Evolutionary conservation across 1,140 invertebrate genomes (phyloP).

Genomic region (Ladona fulva): DNA sequence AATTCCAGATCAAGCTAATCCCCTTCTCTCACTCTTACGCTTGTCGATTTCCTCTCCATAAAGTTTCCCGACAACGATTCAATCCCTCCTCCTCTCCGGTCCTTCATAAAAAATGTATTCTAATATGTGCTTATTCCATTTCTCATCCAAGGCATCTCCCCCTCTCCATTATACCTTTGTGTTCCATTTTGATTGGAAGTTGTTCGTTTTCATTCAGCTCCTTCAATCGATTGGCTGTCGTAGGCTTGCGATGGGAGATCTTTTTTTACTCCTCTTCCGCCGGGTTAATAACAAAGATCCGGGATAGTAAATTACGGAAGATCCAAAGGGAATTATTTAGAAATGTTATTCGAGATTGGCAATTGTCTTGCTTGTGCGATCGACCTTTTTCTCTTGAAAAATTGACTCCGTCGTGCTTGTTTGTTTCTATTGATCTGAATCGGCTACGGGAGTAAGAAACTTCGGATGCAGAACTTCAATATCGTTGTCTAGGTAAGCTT

Average conservation of each 20-base stretch:
- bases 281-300: no score
- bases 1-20: constrained; percentile 1
- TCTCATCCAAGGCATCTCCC: neutral
- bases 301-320: no score
- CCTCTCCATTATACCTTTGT: neutral
- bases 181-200: constrained; percentile 9
- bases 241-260: neutral
- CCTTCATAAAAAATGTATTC: constrained; percentile 10
- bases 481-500: no score
- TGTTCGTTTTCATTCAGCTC: neutral
- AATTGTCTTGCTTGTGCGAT: no score
- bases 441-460: no score
- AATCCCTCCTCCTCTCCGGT: neutral
- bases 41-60: constrained; percentile 2
- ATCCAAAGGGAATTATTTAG: no score
- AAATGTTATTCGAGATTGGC: no score
- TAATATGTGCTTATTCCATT: neutral
- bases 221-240: neutral
- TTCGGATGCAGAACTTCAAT: no score
- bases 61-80: neutral
- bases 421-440: no score
- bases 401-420: no score
- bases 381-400: no score
- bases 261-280: no score
- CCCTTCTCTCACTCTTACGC: neutral